Conservation (phyloP, 2,797 vertebrate species). For the Arremon aurantiirostris region DNA sequence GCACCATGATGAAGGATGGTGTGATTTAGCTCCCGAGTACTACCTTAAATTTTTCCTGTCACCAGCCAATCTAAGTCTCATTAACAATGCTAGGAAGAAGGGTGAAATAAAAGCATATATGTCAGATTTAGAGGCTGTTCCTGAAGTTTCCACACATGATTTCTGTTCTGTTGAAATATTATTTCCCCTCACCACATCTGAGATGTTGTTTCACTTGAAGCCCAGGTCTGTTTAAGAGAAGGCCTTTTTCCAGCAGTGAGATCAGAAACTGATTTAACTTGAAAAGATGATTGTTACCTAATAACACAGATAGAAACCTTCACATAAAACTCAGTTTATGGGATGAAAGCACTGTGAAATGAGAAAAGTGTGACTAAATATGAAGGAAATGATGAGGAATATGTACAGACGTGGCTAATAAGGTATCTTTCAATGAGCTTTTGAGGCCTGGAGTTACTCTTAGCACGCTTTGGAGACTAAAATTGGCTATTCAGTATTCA, state of each 20-base stretch:
- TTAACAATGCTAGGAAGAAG: background rate
- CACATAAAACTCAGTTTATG: background rate
- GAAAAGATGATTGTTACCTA: background rate
- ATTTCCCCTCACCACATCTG: background rate
- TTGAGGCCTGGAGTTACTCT: background rate
- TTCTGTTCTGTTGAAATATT: slow-evolving; percentile 9
- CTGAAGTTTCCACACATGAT: background rate
- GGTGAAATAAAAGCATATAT: background rate
- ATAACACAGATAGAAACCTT: background rate
- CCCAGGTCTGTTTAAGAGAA: background rate
- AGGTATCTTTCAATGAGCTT: background rate
- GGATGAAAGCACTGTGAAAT: background rate
- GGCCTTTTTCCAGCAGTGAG: background rate
- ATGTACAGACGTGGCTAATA: background rate
- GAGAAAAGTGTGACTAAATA: background rate
- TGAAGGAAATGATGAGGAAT: background rate
- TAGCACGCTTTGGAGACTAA: accelerated
- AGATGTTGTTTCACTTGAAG: background rate
- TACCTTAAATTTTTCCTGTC: background rate
- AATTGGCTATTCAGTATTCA: background rate
- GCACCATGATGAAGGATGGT: background rate
- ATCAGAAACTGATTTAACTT: background rate
- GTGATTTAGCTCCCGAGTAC: background rate
- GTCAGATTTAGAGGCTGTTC: background rate
- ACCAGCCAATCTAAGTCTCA: background rate